Evolutionary conservation across 2,797 vertebrate genomes (phyloP), one percentile per base, ranked within the genome.

Genomic region (Cirrhinus molitorella): DNA sequence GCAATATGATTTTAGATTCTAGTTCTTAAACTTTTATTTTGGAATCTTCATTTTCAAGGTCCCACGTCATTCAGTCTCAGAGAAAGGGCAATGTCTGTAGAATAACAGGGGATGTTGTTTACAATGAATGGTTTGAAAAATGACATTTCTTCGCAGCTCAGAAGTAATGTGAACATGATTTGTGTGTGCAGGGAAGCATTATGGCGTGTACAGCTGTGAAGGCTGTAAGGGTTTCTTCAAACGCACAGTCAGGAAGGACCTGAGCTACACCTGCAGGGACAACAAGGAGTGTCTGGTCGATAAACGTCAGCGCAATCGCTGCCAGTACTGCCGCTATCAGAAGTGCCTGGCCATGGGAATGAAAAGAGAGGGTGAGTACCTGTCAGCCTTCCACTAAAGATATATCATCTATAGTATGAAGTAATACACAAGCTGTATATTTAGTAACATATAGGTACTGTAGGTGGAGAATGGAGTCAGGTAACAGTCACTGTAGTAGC

Each of bases 221-320:
- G 98, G 98, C 81, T 99, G 97, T 92, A 99, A 98, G 91, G 97
- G 97, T 51, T 99, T 99, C 93, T 99, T 99, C 90, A 99, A 99
- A 91, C 94, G 97, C 85, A 99, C 98, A 0, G 96, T 99, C 70
- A 93, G 98, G 87, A 99, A 99, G 91, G 98, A 99, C 93, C 95
- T 99, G 88, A 94, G 96, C 92, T 99, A 99, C 91, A 98, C 97
- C 0, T 99, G 98, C 91, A 96, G 98, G 37, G 98, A 99, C 88
- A 98, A 96, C 88, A 99, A 98, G 90, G 97, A 97, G 87, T 99
- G 98, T 88, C 94, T 98, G 88, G 97, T 99, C 0, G 97, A 99
- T 94, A 98, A 99, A 93, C 97, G 97, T 65, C 98, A 99, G 86
- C 96, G 97, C 77, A 99, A 99, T 89, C 97, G 97, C 88, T 99